Evolutionary conservation across 2,797 vertebrate species (phyloP), one percentile per base, ranked within the genome.

Genomic region (Mionectes olivaceus): DNA sequence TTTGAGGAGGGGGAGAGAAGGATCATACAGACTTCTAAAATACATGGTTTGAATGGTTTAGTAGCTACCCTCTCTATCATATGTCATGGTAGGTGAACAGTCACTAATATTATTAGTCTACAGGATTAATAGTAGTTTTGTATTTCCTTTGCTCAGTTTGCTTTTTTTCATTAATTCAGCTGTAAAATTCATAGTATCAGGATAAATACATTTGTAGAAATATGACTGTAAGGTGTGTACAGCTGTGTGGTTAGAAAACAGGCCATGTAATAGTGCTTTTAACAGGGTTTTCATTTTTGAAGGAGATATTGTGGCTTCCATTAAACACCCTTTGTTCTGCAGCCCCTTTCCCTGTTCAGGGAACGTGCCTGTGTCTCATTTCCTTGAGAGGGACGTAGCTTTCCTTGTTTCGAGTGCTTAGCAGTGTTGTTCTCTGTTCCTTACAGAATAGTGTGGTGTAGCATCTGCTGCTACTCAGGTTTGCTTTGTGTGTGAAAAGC

Each of bases 1-100:
- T 94, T 95, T 91, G 93, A 93, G 89, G 90, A 95, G 68, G 83
- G 84, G 57, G 69, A 49, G 68, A 77, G 46, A 83, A 47, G 63
- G 52, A 82, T 89, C 79, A 69, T 57, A 73, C 10, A n/a, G 44
- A 25, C 50, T 86, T 87, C 28, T 56, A 25, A 83, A 94, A 93
- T 76, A 70, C 19, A 19, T 67, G 30, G 5, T 84, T 61, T 53
- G 60, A 82, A 60, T 57, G 65, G 77, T 69, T 92, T 81, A 61
- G 57, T 71, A 86, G 76, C 74, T 88, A 41, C 55, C 13, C 23
- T 80, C 68, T 57, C 81, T 83, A 6, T 68, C n/a, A 13, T 33
- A 28, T 32, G n/a, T 55, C 23, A 1, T 46, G 63, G 63, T 63
- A 85, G 75, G 33, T 74, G 49, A 90, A 43, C 52, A 75, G 56